These are phyloP conservation scores for Trematomus bernacchii DNA, from an alignment of 2,797 vertebrate genomes.

Conservation along the genomic window DNA sequence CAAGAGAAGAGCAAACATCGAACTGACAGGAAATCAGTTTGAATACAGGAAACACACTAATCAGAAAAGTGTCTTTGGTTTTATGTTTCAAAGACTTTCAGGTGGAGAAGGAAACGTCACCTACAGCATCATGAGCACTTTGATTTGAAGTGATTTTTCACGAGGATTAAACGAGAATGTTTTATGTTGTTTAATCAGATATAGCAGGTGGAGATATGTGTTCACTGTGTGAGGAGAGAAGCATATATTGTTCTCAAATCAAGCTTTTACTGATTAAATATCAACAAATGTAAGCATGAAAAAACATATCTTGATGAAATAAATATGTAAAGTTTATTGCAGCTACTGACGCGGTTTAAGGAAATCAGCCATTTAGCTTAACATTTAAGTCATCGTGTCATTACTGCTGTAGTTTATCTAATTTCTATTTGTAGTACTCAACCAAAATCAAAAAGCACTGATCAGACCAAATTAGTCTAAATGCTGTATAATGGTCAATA, in stretches of 20 bases:
- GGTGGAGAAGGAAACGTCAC: no score
- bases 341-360: neutral
- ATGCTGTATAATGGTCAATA: slow-evolving; percentile 23
- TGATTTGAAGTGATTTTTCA: no score
- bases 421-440: neutral
- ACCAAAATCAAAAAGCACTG: neutral
- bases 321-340: neutral
- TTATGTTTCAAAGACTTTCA: no score
- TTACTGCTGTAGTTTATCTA: neutral
- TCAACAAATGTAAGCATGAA: neutral
- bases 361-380: neutral
- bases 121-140: no score
- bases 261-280: slow-evolving; percentile 6
- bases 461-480: neutral
- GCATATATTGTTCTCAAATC: neutral
- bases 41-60: no score
- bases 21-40: neutral
- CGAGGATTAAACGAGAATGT: no score
- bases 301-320: neutral
- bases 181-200: neutral
- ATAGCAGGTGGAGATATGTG: neutral
- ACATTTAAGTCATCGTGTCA: neutral
- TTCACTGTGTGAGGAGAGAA: neutral
- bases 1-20: neutral
- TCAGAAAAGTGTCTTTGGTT: no score